Conservation (phyloP, 2,797 vertebrate species). For the Catostomus latipinnis region DNA sequence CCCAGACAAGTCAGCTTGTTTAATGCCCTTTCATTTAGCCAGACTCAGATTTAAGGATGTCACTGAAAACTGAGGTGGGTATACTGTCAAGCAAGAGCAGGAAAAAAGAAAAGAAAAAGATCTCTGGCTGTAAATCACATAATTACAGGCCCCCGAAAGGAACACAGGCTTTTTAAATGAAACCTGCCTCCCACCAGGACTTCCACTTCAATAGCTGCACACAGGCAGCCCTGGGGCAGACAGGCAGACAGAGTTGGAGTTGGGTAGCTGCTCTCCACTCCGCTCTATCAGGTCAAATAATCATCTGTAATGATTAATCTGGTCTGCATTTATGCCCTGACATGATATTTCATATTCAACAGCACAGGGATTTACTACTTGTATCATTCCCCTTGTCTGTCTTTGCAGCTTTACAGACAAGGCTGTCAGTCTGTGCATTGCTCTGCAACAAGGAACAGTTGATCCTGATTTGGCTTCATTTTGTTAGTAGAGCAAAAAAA, state of each 20-base stretch:
- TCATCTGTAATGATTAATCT: background rate
- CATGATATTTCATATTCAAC: too few relatives aligned
- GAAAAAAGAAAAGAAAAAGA: background rate
- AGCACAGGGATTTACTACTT: too few relatives aligned
- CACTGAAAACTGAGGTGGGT: slow-evolving; percentile 54
- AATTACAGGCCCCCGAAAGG: slow-evolving; percentile 58
- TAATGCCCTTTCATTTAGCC: slow-evolving; percentile 54
- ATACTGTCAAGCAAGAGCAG: slow-evolving; percentile 40
- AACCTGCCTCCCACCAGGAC: slow-evolving; percentile 54
- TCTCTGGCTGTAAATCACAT: slow-evolving; percentile 59
- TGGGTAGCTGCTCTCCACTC: background rate
- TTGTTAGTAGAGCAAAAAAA: too few relatives aligned
- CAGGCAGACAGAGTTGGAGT: background rate
- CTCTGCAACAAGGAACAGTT: too few relatives aligned
- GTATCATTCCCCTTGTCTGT: too few relatives aligned
- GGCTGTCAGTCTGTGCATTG: too few relatives aligned
- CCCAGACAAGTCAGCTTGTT: slow-evolving; percentile 37
- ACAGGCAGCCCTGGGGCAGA: slow-evolving; percentile 12
- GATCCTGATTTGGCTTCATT: too few relatives aligned
- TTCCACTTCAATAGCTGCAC: slow-evolving; percentile 53
- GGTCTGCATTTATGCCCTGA: background rate
- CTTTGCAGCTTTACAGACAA: too few relatives aligned
- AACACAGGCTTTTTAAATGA: slow-evolving; percentile 54
- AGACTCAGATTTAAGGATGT: slow-evolving; percentile 50
- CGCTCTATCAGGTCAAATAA: slow-evolving; percentile 1